Percentiles rank a stretch among this genome's conserved stretches.
Conservation (phyloP, 2,113 vertebrate species). For the Mormyrus iriodes region DNA sequence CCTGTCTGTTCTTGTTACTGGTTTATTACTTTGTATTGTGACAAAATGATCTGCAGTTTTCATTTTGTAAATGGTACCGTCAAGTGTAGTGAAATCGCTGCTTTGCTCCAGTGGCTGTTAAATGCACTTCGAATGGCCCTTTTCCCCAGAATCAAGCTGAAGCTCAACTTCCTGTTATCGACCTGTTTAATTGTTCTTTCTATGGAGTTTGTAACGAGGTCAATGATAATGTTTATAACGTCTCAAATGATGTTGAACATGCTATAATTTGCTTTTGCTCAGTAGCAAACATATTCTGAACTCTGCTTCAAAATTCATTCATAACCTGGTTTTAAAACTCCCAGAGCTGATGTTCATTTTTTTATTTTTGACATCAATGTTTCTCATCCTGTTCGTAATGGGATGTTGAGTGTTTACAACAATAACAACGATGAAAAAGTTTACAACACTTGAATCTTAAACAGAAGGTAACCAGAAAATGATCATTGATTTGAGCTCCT, state of each 20-base stretch:
- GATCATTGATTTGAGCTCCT: slow-evolving; percentile 52
- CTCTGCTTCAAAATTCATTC: slow-evolving; percentile 37
- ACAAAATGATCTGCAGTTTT: slow-evolving; percentile 40
- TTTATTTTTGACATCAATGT: slow-evolving; percentile 53
- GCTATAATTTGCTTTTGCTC: slow-evolving; percentile 41
- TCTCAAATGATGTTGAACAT: slow-evolving; percentile 38
- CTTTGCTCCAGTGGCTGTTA: slow-evolving; percentile 42
- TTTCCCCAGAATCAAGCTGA: slow-evolving; percentile 34
- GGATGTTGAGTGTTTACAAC: slow-evolving; percentile 69
- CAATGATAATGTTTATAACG: slow-evolving; percentile 36
- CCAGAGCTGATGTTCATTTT: slow-evolving; percentile 50
- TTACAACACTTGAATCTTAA: slow-evolving; percentile 70
- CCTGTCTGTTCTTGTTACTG: slow-evolving; percentile 45
- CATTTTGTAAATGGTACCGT: slow-evolving; percentile 55
- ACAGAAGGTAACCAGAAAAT: slow-evolving; percentile 41
- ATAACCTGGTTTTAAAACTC: slow-evolving; percentile 43
- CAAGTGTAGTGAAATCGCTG: slow-evolving; percentile 41
- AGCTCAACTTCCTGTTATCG: slow-evolving; percentile 36
- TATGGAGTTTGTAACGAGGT: slow-evolving; percentile 42
- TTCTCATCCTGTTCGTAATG: slow-evolving; percentile 48
- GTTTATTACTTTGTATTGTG: slow-evolving; percentile 43
- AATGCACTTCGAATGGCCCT: slow-evolving; percentile 37
- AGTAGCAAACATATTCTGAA: slow-evolving; percentile 45
- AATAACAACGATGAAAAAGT: slow-evolving; percentile 49
- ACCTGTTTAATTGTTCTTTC: slow-evolving; percentile 38